Percentiles rank a stretch among this genome's conserved stretches.
These are phyloP conservation scores for Limenitis camilla DNA, from an alignment of 2,888 invertebrate species.

Conservation along the genomic window DNA sequence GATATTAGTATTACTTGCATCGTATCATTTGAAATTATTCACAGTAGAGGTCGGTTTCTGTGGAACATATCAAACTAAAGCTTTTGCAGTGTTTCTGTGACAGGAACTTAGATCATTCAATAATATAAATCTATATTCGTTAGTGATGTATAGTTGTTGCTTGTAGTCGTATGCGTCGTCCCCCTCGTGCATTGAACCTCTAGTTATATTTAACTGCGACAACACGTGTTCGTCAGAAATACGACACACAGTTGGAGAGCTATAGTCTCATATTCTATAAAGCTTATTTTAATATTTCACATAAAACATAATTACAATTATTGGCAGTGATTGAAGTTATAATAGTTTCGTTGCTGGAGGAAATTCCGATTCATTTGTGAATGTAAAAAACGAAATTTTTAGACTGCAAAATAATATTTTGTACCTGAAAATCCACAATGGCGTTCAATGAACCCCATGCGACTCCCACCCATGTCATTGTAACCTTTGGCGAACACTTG, in stretches of 20 bases:
- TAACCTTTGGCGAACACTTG: slow-evolving; percentile 45
- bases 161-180: slow-evolving; percentile 49
- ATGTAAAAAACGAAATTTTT: slow-evolving; percentile 5
- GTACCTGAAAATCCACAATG: slow-evolving; percentile 62
- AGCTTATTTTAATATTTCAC: slow-evolving; percentile 2
- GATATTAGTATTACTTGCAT: no score
- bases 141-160: slow-evolving; percentile 55
- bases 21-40: no score
- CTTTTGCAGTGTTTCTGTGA: no score
- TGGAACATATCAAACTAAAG: no score
- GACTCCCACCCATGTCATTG: slow-evolving; percentile 62
- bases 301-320: neutral
- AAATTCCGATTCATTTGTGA: neutral
- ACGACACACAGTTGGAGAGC: slow-evolving; percentile 39
- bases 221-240: slow-evolving; percentile 57
- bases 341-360: no score
- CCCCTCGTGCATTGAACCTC: slow-evolving; percentile 67
- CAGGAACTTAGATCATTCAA: no score
- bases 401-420: slow-evolving; percentile 11
- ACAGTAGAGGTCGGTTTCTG: no score
- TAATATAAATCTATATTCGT: no score
- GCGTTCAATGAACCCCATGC: slow-evolving; percentile 63
- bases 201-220: slow-evolving; percentile 70
- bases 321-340: no score
- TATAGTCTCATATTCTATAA: slow-evolving; percentile 15